Conservation (phyloP, 2,113 vertebrate genomes). For the Oreochromis tanganicae region DNA sequence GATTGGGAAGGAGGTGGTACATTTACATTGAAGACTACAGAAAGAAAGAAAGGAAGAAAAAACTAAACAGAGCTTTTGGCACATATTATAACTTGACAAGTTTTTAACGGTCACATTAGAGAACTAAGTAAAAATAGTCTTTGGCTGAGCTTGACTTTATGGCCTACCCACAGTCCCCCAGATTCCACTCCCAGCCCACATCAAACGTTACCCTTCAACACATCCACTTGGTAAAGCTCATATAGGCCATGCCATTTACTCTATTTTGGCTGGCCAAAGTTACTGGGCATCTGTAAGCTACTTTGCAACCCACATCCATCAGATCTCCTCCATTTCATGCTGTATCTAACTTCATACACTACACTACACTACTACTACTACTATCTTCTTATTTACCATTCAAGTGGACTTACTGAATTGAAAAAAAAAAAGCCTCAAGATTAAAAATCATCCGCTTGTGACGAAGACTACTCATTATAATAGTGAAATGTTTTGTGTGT, state of each 20-base stretch:
- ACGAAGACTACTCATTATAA: background rate
- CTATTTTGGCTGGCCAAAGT: background rate
- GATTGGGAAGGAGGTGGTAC: background rate
- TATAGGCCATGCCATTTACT: background rate
- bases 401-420: background rate
- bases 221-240: background rate
- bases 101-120: background rate
- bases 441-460: slow-evolving; percentile 4
- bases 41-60: background rate
- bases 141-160: background rate
- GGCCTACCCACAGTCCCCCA: background rate
- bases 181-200: background rate
- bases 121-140: background rate
- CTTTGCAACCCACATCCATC: background rate
- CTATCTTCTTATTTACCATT: slow-evolving; percentile 7
- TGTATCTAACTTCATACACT: background rate
- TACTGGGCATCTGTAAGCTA: background rate
- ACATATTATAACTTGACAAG: background rate
- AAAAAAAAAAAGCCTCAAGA: background rate
- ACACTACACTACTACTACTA: background rate
- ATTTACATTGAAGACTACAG: background rate
- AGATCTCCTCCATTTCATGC: background rate
- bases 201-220: background rate
- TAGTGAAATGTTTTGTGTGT: background rate
- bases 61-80: background rate